Base-by-base conservation (phyloP, 2,888 invertebrate genomes). In the Agriopis marginaria region DNA sequence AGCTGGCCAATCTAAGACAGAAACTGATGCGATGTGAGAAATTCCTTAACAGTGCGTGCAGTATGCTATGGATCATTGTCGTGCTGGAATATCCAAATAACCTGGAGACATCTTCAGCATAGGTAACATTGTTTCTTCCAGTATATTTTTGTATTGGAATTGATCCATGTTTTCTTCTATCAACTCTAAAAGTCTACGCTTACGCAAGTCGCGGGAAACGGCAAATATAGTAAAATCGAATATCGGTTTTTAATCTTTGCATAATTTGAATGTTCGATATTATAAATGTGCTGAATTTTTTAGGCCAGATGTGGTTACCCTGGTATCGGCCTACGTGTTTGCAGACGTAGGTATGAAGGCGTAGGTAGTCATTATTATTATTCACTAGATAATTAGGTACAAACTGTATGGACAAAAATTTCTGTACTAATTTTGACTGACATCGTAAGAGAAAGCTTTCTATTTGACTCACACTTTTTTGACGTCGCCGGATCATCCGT, bases 341-440 rank as follows among this genome's bases (percentile, higher is more conserved):
- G 60, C 70, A 67, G 63, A 68, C 68, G 68, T 70, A 72, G 55
- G n/a, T n/a, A n/a, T n/a, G 49, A 66, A 60, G 61, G 69, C 67
- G 74, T 74, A 72, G 72, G 72, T 68, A 68, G 74, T 53, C 54
- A 70, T 68, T 70, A 63, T 74, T 72, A 65, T 71, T 71, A 63
- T 72, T 58, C 64, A 63, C 59, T 58, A 59, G 71, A 65, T 71
- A 71, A 68, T 68, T 71, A 68, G 66, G 65, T 51, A 66, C 65
- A 53, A 60, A 58, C 61, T 40, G 54, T 69, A 65, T 61, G 64
- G 69, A 56, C 69, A 65, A 65, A 69, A 69, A 65, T 56, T 40
- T 60, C 44, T 45, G 47, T 55, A 55, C 56, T 61, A 64, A 51
- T 65, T 69, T 54, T 45, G 49, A 54, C 42, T 17, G 40, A 11